Conservation (phyloP, 2,113 vertebrate species). For the Carlito syrichta region DNA sequence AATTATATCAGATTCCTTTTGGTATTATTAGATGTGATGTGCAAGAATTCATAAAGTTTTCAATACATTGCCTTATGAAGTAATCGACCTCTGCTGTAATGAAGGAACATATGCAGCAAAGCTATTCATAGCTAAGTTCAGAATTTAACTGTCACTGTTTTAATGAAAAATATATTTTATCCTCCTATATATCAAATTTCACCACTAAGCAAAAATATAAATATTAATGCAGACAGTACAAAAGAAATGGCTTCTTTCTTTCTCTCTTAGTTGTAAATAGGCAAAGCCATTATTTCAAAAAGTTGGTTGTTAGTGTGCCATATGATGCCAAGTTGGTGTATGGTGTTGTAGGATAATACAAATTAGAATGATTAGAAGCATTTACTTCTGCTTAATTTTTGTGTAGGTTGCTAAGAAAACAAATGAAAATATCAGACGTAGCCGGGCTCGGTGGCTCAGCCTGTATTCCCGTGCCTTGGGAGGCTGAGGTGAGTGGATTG, state of each 20-base stretch:
- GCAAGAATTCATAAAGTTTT: conserved; percentile 52
- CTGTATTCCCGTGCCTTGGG: too few species aligned
- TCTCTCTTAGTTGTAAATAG: neutral
- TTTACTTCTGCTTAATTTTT: neutral
- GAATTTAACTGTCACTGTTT: neutral
- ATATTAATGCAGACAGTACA: neutral
- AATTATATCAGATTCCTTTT: conserved; percentile 71
- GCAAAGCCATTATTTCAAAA: neutral
- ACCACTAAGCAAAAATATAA: neutral
- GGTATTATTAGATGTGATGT: conserved; percentile 54
- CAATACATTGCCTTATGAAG: neutral
- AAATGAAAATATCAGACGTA: neutral
- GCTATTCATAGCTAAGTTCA: neutral
- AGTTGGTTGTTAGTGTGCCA: neutral
- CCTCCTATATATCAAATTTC: neutral
- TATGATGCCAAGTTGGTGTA: fast-evolving
- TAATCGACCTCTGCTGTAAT: neutral
- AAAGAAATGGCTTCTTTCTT: neutral
- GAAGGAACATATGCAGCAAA: neutral
- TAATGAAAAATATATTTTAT: neutral
- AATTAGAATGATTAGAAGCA: neutral
- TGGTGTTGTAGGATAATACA: neutral
- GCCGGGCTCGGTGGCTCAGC: too few species aligned
- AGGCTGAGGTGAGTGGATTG: too few species aligned
- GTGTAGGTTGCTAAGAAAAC: neutral